A percentile compares a stretch with the other conserved stretches of the same genome.
Evolutionary conservation across 2,113 vertebrate genomes (phyloP).

Genomic region (Python bivittatus): DNA sequence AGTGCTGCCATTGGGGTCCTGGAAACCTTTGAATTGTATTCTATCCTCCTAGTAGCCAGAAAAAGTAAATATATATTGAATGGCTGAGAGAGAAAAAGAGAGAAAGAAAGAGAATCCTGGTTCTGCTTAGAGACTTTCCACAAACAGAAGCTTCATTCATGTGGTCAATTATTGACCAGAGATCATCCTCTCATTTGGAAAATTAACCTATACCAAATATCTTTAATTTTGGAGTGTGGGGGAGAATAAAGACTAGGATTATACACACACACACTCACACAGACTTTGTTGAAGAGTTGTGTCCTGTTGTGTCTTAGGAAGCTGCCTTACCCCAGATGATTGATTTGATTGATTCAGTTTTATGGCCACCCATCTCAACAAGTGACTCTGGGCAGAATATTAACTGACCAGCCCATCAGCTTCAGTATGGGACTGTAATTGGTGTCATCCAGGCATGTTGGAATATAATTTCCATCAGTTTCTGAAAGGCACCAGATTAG

Average conservation of each 20-base stretch:
- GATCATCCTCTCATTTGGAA: constrained; percentile 21
- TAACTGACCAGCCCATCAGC: no score
- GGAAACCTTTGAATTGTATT: constrained; percentile 7
- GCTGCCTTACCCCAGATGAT: neutral
- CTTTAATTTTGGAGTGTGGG: neutral
- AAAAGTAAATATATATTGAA: constrained; percentile 25
- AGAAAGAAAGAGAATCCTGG: neutral
- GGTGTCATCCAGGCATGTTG: no score
- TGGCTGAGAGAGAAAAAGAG: neutral
- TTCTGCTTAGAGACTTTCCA: constrained; percentile 17
- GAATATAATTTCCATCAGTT: neutral
- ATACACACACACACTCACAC: no score
- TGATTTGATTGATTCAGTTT: neutral
- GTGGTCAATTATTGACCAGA: constrained; percentile 29
- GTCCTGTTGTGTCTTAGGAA: no score
- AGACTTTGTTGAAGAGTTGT: no score
- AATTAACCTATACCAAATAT: neutral
- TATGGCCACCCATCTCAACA: neutral
- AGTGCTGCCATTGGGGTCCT: neutral
- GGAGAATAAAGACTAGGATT: no score
- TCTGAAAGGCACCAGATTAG: neutral
- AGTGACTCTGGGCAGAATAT: neutral
- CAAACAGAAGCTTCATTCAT: constrained; percentile 28
- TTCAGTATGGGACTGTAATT: no score
- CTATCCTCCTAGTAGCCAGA: neutral